Evolutionary conservation across 2,113 vertebrate genomes (phyloP), one percentile per base, ranked within the genome.

Genomic region (Mastomys coucha): DNA sequence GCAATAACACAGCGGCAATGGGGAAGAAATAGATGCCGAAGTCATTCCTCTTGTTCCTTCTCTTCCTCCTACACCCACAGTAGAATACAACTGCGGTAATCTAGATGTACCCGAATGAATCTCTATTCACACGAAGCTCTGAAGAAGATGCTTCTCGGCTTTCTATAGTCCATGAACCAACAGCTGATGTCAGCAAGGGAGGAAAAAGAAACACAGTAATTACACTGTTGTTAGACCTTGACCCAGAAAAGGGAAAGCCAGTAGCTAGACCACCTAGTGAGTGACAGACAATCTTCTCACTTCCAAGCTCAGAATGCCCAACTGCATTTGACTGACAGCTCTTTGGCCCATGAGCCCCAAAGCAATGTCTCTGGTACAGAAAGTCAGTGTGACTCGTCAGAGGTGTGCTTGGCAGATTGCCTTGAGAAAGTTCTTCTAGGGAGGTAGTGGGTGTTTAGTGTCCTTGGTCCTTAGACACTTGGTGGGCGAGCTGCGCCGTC

Each of bases 1-100:
- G 19, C 39, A 2, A 93, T 96, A 97, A 65, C 4, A 0, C 33
- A 82, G 49, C 60, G 72, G 76, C 95, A 97, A 82, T 95, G 96
- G 97, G 85, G 94, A 63, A 80, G 91, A 72, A 89, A n/a, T 12
- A 63, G 88, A 36, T 11, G 19, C 69, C 26, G 49, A 60, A 49
- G 42, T 58, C 7, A 76, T 36, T 11, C 53, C 65, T 20, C 80
- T 39, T n/a, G 65, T n/a, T 13, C 7, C 49, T 22, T n/a, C 76
- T 60, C 76, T 63, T 89, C 53, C 28, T 77, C 58, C 16, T 36
- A 36, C 14, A 20, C 2, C 69, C 56, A 53, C 0, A 0, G 28
- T 20, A 80, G 72, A 69, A 22, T 19, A 53, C 87, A 73, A 56
- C 11, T 0, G 82, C 19, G n/a, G 31, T 8, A 2, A 26, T 7